A percentile compares a stretch with the other conserved stretches of the same genome.
Conservation (phyloP, 2,797 vertebrate genomes). For the Fringilla coelebs region DNA sequence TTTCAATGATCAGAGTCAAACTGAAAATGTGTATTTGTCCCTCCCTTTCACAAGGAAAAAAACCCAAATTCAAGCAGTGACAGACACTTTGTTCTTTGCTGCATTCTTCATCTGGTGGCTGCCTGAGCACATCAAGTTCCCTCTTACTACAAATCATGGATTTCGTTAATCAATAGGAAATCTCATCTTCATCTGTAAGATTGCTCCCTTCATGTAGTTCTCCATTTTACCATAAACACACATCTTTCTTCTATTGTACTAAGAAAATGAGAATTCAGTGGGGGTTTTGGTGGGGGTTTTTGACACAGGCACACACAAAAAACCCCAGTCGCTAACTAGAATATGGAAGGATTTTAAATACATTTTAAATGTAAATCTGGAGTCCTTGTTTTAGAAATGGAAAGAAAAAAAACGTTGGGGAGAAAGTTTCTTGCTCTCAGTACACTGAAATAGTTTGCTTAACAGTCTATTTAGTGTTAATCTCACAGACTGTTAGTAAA, state of each 20-base stretch:
- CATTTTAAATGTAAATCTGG: neutral
- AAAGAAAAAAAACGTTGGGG: neutral
- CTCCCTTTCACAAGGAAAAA: neutral
- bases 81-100: neutral
- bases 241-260: neutral
- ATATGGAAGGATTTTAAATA: neutral
- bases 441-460: neutral
- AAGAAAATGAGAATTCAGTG: neutral
- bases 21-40: neutral
- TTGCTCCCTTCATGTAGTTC: neutral
- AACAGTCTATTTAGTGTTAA: neutral
- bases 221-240: neutral
- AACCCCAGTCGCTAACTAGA: neutral
- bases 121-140: neutral
- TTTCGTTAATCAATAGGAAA: neutral
- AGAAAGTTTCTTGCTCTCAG: neutral
- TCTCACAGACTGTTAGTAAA: neutral
- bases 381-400: neutral
- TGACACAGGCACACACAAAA: accelerated
- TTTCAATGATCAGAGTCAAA: neutral
- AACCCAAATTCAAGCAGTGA: neutral
- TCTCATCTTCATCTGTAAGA: neutral
- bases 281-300: neutral
- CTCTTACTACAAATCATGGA: neutral
- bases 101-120: neutral